These are phyloP conservation scores for Leguminivora glycinivorella DNA, from an alignment of 1,140 invertebrate species.

Conservation along the genomic window DNA sequence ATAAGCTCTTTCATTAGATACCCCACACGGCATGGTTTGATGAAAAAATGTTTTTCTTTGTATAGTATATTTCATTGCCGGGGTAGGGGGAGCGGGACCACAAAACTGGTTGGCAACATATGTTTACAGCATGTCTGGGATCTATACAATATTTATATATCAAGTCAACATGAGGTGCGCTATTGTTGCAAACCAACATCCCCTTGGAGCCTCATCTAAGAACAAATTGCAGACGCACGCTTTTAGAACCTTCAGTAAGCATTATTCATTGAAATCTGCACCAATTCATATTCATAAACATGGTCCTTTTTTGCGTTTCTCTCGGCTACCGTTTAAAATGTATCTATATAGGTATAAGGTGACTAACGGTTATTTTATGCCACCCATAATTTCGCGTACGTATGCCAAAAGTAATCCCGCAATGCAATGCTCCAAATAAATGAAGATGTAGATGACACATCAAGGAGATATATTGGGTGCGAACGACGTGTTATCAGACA, in stretches of 20 bases:
- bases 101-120: no score
- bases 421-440: slow-evolving; percentile 13
- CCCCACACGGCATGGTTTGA: no score
- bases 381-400: slow-evolving; percentile 2
- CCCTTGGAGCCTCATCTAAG: no score
- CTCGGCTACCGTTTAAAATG: background rate
- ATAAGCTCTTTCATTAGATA: no score
- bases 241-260: background rate
- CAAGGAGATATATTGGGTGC: slow-evolving; percentile 17
- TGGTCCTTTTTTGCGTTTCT: background rate
- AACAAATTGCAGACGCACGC: background rate
- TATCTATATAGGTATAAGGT: slow-evolving; percentile 5
- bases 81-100: no score
- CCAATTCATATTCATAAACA: background rate
- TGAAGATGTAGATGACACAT: slow-evolving; percentile 26
- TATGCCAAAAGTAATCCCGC: slow-evolving; percentile 11
- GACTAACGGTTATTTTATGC: slow-evolving; percentile 6
- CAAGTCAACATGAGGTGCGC: no score
- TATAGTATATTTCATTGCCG: no score
- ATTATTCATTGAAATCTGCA: background rate
- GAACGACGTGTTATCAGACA: slow-evolving; percentile 19
- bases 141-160: no score
- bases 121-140: no score
- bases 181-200: no score
- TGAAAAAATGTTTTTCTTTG: no score